These are phyloP conservation scores for Chunga burmeisteri DNA, from an alignment of 2,113 vertebrate species.

Conservation along the genomic window DNA sequence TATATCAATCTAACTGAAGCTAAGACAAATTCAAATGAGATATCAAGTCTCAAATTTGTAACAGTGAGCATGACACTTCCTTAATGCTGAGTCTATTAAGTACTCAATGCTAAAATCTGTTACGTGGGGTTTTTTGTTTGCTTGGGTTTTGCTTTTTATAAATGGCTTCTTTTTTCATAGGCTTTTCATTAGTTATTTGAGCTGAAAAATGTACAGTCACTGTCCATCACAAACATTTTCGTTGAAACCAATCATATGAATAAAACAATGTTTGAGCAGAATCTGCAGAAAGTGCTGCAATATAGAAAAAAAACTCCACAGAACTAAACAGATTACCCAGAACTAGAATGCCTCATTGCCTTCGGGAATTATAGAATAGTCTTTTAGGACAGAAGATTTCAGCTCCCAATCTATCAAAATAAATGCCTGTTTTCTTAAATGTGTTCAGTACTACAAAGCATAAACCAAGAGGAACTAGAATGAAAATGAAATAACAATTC, in stretches of 20 bases:
- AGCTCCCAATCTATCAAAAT: background rate
- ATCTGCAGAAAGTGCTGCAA: background rate
- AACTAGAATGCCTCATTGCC: conserved; percentile 6
- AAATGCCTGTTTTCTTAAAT: background rate
- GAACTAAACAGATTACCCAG: background rate
- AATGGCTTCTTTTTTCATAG: background rate
- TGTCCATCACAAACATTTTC: background rate
- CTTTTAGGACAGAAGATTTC: background rate
- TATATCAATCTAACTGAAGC: background rate
- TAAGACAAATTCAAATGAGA: background rate
- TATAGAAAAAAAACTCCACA: background rate
- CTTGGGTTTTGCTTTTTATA: background rate
- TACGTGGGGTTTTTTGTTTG: background rate
- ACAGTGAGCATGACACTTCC: background rate
- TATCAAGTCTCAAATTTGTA: background rate
- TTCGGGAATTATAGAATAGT: background rate
- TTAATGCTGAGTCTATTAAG: background rate
- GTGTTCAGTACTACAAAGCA: background rate
- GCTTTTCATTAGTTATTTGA: background rate
- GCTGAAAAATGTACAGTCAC: background rate
- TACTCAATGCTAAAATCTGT: background rate
- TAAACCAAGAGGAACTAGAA: background rate
- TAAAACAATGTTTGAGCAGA: background rate
- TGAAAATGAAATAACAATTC: background rate
- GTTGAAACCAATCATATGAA: background rate